Conservation (phyloP, 2,797 vertebrate species). For the Thaleichthys pacificus region DNA sequence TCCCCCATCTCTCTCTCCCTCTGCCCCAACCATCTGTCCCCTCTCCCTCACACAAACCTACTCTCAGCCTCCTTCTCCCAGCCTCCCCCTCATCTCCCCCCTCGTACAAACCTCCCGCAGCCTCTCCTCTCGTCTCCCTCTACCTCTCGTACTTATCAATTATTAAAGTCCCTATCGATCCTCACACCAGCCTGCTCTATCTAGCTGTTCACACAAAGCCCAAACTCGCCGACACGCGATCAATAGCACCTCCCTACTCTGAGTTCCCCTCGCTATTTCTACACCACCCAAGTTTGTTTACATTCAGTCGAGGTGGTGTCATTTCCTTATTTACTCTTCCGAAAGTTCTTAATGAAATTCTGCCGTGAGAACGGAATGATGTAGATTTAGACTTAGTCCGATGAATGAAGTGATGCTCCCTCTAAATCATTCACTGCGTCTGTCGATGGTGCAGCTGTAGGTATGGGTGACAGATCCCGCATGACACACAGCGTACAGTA, state of each 20-base stretch:
- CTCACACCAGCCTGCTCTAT: slow-evolving; percentile 77
- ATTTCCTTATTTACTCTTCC: not conserved
- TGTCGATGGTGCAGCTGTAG: not conserved
- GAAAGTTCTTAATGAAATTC: not conserved
- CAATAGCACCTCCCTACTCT: slow-evolving; percentile 67
- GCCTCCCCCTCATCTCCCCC: slow-evolving; percentile 10
- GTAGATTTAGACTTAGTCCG: not conserved
- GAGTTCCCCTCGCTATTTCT: slow-evolving; percentile 1
- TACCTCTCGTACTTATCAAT: slow-evolving; percentile 78
- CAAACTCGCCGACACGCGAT: slow-evolving; percentile 73
- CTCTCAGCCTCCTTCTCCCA: slow-evolving; percentile 46
- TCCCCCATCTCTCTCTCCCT: slow-evolving; percentile 44
- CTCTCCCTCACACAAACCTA: slow-evolving; percentile 51
- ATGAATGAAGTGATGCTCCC: too few relatives aligned
- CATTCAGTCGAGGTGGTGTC: slow-evolving; percentile 26
- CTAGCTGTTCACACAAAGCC: slow-evolving; percentile 78
- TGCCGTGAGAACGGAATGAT: not conserved
- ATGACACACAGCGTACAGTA: too few relatives aligned
- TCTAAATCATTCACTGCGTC: too few relatives aligned
- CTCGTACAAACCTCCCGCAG: not conserved
- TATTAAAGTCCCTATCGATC: slow-evolving; percentile 82
- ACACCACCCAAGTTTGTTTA: slow-evolving; percentile 54
- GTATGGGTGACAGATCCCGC: too few relatives aligned
- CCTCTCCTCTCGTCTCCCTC: slow-evolving; percentile 18
- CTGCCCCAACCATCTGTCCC: slow-evolving; percentile 47